These are phyloP conservation scores for Micronycteris hirsuta DNA, from an alignment of 2,113 vertebrate genomes.

Conservation along the genomic window DNA sequence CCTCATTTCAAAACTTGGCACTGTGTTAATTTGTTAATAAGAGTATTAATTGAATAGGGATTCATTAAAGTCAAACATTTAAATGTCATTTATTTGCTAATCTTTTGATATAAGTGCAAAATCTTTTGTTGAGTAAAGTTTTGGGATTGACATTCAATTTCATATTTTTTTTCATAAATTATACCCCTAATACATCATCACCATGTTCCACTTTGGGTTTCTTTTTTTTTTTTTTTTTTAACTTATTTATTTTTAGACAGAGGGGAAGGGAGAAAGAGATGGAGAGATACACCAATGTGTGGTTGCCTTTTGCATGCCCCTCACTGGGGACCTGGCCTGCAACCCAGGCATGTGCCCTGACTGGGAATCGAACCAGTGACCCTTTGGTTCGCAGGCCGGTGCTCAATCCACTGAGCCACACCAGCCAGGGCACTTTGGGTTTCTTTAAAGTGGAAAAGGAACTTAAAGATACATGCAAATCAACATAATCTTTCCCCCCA, in stretches of 20 bases:
- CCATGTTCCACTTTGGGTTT: neutral
- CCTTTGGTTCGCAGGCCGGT: too few relatives aligned
- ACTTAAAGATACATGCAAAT: neutral
- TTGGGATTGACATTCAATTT: neutral
- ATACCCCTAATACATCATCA: neutral
- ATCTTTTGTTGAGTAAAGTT: neutral
- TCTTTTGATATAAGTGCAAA: neutral
- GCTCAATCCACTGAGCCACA: too few relatives aligned
- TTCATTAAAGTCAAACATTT: neutral
- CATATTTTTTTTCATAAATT: neutral
- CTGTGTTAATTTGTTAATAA: neutral
- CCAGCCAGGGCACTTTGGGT: neutral
- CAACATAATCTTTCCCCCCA: neutral
- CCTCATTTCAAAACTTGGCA: neutral
- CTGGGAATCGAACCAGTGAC: too few relatives aligned
- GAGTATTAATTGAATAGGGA: neutral
- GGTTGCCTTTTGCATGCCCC: too few relatives aligned
- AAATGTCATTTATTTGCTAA: neutral
- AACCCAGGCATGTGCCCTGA: too few relatives aligned
- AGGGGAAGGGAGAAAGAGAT: too few relatives aligned
- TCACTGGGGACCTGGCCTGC: too few relatives aligned
- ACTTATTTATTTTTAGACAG: too few relatives aligned
- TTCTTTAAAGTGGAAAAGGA: neutral
- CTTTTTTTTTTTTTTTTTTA: too few relatives aligned
- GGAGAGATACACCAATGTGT: too few relatives aligned